Evolutionary conservation across 2,113 vertebrate genomes (phyloP).

Genomic region (Tenrec ecaudatus): DNA sequence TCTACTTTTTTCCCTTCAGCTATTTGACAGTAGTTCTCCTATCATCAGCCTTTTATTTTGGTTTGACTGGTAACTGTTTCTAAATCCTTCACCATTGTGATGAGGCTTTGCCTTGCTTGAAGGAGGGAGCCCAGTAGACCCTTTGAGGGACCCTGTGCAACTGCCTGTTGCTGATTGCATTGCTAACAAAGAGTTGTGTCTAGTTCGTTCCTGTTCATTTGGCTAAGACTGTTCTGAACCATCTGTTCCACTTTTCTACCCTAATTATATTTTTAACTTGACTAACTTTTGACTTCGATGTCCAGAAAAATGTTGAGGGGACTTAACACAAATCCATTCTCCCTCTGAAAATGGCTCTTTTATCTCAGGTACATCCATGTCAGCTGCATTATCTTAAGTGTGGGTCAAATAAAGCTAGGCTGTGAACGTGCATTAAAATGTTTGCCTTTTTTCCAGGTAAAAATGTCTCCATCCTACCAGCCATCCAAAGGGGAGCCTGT

Average conservation of each 20-base stretch:
- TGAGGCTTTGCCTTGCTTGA: constrained; percentile 27
- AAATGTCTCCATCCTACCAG: constrained; percentile 83
- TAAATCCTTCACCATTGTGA: constrained; percentile 24
- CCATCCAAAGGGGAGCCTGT: constrained; percentile 78
- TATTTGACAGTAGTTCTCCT: background rate
- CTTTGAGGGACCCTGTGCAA: background rate
- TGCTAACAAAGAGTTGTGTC: background rate
- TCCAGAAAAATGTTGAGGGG: constrained; percentile 10
- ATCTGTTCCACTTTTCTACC: constrained; percentile 45
- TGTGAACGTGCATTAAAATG: constrained; percentile 24
- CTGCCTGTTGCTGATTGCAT: background rate
- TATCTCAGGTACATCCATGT: background rate
- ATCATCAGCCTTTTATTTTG: background rate
- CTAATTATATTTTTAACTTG: constrained; percentile 47
- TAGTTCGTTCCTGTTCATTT: background rate
- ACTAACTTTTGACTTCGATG: constrained; percentile 25
- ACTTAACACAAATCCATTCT: background rate
- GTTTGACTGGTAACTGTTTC: constrained; percentile 19
- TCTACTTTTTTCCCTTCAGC: background rate
- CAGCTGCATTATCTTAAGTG: constrained; percentile 56
- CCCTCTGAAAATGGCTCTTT: constrained; percentile 49
- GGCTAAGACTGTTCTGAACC: constrained; percentile 38
- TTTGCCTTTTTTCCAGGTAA: constrained; percentile 83
- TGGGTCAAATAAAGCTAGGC: constrained; percentile 61
- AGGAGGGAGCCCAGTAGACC: background rate